Conservation (phyloP, 2,888 invertebrate genomes). For the Cheilosia variabilis region DNA sequence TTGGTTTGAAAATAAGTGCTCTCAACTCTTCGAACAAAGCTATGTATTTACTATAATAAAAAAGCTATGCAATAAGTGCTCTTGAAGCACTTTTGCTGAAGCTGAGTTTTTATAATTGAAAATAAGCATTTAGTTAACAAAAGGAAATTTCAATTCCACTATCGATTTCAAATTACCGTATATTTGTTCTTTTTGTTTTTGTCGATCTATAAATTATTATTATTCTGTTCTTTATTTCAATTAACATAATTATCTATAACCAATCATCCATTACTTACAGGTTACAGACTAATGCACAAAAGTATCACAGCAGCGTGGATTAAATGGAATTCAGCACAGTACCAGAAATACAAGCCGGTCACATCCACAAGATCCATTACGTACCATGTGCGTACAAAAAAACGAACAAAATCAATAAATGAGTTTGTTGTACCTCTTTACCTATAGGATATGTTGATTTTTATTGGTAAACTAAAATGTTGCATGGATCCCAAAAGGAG, state of each 20-base stretch:
- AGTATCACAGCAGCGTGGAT: constrained; percentile 7
- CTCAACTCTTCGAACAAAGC: too few relatives aligned
- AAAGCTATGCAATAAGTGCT: too few relatives aligned
- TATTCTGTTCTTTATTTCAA: constrained; percentile 21
- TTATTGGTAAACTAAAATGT: neutral
- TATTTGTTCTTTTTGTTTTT: constrained; percentile 15
- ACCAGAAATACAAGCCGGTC: neutral
- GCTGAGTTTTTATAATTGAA: too few relatives aligned
- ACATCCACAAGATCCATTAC: constrained; percentile 23
- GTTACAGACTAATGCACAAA: constrained; percentile 25
- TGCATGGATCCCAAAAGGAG: too few relatives aligned
- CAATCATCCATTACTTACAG: constrained; percentile 48
- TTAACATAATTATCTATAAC: constrained; percentile 31
- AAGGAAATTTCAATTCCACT: neutral
- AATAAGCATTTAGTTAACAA: neutral
- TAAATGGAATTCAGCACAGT: constrained; percentile 9
- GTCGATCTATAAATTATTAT: constrained; percentile 4
- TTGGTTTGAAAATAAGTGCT: neutral
- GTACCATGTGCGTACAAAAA: constrained; percentile 13
- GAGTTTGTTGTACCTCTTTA: constrained; percentile 1
- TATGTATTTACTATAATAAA: too few relatives aligned
- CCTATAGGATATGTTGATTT: neutral
- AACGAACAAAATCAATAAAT: constrained; percentile 32
- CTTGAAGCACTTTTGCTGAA: too few relatives aligned
- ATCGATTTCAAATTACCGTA: constrained; percentile 3